A percentile compares a stretch with the other conserved stretches of the same genome.
These are phyloP conservation scores for Panurus biarmicus DNA, from an alignment of 2,113 vertebrate species.

Conservation along the genomic window DNA sequence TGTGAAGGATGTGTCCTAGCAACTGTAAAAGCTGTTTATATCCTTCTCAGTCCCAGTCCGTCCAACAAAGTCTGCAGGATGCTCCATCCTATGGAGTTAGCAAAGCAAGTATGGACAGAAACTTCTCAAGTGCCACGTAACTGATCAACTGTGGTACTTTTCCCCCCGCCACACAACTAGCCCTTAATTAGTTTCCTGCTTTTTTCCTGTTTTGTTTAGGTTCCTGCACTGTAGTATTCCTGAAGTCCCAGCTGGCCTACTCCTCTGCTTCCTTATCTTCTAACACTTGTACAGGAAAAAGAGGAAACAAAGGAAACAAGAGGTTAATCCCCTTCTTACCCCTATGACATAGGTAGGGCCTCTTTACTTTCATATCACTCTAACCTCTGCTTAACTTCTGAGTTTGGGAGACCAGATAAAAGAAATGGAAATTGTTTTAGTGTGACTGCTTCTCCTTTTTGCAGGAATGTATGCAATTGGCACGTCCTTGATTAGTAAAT, in stretches of 20 bases:
- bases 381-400: not conserved
- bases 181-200: not conserved
- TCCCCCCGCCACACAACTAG: not conserved
- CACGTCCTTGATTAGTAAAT: not conserved
- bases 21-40: not conserved
- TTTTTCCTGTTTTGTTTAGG: not conserved
- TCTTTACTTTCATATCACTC: not conserved
- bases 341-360: not conserved
- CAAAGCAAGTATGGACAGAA: not conserved
- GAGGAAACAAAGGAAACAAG: not conserved
- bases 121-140: fast-evolving
- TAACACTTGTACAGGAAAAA: fast-evolving
- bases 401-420: not conserved
- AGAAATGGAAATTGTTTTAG: not conserved
- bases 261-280: not conserved
- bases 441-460: not conserved
- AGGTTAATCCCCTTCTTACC: not conserved
- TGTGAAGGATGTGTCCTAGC: not conserved
- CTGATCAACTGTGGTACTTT: not conserved
- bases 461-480: not conserved
- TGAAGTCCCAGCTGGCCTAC: not conserved
- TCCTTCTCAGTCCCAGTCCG: not conserved
- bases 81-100: not conserved
- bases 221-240: not conserved
- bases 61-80: not conserved